Evolutionary conservation across 2,113 vertebrate species (phyloP).

Genomic region (Porphyrio hochstetteri): DNA sequence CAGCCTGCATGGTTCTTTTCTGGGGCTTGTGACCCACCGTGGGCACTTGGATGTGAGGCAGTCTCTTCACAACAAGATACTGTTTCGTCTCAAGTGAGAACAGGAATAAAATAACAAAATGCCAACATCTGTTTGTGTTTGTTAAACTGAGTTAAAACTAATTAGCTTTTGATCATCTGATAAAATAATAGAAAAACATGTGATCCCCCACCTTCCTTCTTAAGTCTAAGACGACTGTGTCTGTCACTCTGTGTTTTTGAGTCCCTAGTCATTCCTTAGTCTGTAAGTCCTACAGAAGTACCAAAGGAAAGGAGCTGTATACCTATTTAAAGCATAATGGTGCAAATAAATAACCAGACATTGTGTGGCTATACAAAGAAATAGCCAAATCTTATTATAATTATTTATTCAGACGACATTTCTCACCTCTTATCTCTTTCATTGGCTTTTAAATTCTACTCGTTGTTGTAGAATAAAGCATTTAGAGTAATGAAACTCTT

Average conservation of each 20-base stretch:
- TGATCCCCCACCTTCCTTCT: not conserved
- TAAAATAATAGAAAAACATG: not conserved
- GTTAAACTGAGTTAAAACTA: not conserved
- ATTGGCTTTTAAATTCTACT: not conserved
- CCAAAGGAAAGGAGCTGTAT: not conserved
- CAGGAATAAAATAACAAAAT: not conserved
- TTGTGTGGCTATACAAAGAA: not conserved
- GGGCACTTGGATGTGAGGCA: not conserved
- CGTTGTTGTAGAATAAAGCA: not conserved
- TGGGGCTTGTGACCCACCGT: not conserved
- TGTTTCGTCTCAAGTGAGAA: not conserved
- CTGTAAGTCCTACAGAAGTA: not conserved
- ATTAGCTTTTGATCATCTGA: not conserved
- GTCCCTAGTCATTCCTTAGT: not conserved
- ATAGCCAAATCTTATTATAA: not conserved
- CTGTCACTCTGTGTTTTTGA: not conserved
- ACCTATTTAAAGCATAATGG: not conserved
- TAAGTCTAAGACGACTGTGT: not conserved
- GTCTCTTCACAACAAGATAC: not conserved
- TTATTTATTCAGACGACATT: not conserved
- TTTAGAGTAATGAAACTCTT: not conserved
- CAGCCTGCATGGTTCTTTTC: not conserved
- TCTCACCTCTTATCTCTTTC: not conserved
- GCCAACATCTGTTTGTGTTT: not conserved
- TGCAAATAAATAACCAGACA: not conserved